These are phyloP conservation scores for Amiota communis DNA, from an alignment of 2,888 invertebrate genomes.

Conservation along the genomic window DNA sequence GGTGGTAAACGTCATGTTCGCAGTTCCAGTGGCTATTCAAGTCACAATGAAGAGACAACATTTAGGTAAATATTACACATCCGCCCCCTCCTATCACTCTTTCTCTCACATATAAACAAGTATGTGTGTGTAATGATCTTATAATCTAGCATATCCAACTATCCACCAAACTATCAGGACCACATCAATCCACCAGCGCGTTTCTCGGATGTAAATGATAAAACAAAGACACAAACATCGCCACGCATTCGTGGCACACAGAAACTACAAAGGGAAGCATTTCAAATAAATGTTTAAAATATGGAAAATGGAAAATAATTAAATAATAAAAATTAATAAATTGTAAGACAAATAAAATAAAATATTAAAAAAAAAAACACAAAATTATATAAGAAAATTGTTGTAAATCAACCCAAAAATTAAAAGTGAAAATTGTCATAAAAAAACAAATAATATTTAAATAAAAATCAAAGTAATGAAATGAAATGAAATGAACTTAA, in stretches of 20 bases:
- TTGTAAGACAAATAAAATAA: conserved; percentile 36
- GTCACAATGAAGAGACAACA: conserved; percentile 89
- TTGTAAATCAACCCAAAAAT: conserved; percentile 55
- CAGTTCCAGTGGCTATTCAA: conserved; percentile 86
- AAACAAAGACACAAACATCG: conserved; percentile 72
- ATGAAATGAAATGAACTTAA: too few species aligned
- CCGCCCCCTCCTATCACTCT: background rate
- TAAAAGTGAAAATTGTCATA: conserved; percentile 17
- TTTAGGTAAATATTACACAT: conserved; percentile 77
- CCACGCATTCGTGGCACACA: conserved; percentile 74
- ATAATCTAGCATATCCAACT: conserved; percentile 81
- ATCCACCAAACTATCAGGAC: conserved; percentile 85
- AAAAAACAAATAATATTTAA: conserved; percentile 38
- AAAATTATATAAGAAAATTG: conserved; percentile 48
- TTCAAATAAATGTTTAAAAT: conserved; percentile 85
- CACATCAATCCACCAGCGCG: conserved; percentile 89
- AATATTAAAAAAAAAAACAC: conserved; percentile 40
- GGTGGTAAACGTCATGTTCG: conserved; percentile 82
- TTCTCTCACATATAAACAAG: conserved; percentile 6
- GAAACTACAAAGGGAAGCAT: conserved; percentile 80
- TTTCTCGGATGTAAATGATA: conserved; percentile 81
- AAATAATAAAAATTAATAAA: conserved; percentile 24
- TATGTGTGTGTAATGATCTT: conserved; percentile 37
- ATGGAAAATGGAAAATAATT: conserved; percentile 25
- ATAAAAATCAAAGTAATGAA: too few species aligned